Percentiles rank a stretch among this genome's conserved stretches.
phyloP scores from a whole-genome alignment of 2,797 vertebrate species.

The Gymnocypris eckloni region DNA sequence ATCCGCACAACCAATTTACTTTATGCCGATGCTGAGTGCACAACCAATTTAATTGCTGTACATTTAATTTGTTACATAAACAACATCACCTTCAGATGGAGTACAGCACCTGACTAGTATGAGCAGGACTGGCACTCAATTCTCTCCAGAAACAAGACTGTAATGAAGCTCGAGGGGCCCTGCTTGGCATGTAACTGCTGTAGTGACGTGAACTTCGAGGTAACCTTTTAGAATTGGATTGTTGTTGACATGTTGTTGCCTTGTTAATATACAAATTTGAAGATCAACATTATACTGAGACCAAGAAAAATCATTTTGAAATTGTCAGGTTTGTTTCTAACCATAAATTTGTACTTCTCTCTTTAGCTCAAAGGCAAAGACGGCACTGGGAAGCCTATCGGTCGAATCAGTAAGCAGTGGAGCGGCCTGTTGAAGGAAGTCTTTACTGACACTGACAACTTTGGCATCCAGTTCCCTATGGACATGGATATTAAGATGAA shows the following conservation, averaged over 20 bases:
- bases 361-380: slow-evolving; percentile 82
- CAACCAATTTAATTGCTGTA: not conserved
- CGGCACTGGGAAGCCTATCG: slow-evolving; percentile 73
- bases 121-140: slow-evolving; percentile 90
- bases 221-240: slow-evolving; percentile 53
- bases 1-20: no score
- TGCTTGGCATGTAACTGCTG: slow-evolving; percentile 90
- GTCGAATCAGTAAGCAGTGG: slow-evolving; percentile 93
- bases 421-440: slow-evolving; percentile 85
- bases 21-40: no score
- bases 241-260: no score
- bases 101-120: slow-evolving; percentile 92
- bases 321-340: not conserved
- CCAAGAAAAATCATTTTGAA: not conserved
- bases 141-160: slow-evolving; percentile 85
- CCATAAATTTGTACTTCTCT: not conserved
- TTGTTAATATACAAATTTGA: not conserved
- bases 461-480: slow-evolving; percentile 91
- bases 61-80: not conserved
- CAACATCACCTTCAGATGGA: slow-evolving; percentile 79
- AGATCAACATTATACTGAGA: not conserved
- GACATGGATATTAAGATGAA: slow-evolving; percentile 91
- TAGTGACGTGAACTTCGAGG: slow-evolving; percentile 90
- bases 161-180: slow-evolving; percentile 86
- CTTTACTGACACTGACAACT: slow-evolving; percentile 90